Base-by-base conservation (phyloP, 2,113 vertebrate species). In the Camelus dromedarius region DNA sequence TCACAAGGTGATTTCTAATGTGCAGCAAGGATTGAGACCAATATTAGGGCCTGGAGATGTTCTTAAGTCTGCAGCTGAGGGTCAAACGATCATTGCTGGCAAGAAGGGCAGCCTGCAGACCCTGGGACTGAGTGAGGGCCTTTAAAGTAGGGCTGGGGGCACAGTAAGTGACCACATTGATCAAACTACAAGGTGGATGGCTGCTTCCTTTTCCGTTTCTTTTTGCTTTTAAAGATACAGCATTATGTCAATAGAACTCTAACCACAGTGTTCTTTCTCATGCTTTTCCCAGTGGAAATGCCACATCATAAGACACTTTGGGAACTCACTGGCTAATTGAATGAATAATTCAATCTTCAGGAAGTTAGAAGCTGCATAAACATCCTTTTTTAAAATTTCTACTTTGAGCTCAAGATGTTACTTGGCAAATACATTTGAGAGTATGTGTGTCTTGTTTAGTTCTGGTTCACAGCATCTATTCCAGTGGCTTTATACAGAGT, bases 331-430 rank as follows among this genome's bases (percentile, higher is more conserved):
- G 67, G 83, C 70, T 90, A 97, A 90, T 90, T 79, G 88, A 95
- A 94, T 97, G 88, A 95, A 87, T 96, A 94, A 97, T 95, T 97
- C 95, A 94, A 75, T 96, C 75, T 96, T 94, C 79, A 90, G 85
- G 80, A 95, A 96, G 94, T 93, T 92, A 97, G 67, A 94, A 76
- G 52, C 70, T 82, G 67, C 86, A 96, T 73, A 96, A 97, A 93
- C 62, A 97, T 50, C 56, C 20, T 72, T 94, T 93, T 56, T 89
- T 79, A 66, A 70, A 70, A 70, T 93, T 89, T 92, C 54, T 73
- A 77, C 67, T 92, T 95, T 90, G 80, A 96, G 85, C 75, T 97
- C 93, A 97, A 89, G 84, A 97, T 89, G 79, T 89, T 96, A 19
- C 60, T 96, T 94, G 91, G 88, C 67, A 92, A 82, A 94, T 79